These are phyloP conservation scores for Gadus macrocephalus DNA, from an alignment of 2,113 vertebrate species.

Conservation along the genomic window DNA sequence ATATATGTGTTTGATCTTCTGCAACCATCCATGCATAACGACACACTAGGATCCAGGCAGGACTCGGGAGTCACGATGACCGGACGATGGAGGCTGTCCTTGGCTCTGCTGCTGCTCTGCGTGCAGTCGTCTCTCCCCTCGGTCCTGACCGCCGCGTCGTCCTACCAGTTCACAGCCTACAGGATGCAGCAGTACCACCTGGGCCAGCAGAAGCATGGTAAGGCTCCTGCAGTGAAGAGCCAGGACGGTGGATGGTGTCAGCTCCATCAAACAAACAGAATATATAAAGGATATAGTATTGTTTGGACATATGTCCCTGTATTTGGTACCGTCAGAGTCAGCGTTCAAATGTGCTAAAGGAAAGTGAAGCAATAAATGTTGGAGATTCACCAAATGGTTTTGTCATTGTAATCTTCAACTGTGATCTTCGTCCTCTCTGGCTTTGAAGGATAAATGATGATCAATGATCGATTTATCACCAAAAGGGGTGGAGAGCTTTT, in stretches of 20 bases:
- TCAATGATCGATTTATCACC: too few species aligned
- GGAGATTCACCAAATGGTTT: background rate
- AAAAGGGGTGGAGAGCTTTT: too few species aligned
- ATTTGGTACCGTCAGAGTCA: too few species aligned
- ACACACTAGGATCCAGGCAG: background rate
- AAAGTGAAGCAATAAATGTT: background rate
- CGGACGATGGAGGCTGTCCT: constrained; percentile 6
- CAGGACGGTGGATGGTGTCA: too few species aligned
- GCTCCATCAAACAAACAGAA: too few species aligned
- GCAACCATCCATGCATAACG: background rate
- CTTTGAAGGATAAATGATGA: too few species aligned
- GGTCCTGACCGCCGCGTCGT: constrained; percentile 56
- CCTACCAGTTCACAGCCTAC: constrained; percentile 72
- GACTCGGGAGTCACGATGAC: constrained; percentile 37
- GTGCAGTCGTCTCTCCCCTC: constrained; percentile 48
- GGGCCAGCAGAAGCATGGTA: constrained; percentile 63
- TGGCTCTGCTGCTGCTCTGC: constrained; percentile 49
- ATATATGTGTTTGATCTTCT: too few species aligned
- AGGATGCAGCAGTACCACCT: constrained; percentile 76
- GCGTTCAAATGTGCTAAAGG: too few species aligned
- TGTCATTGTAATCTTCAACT: background rate
- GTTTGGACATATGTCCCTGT: too few species aligned
- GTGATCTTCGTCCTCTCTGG: too few species aligned
- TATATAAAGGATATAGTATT: too few species aligned
- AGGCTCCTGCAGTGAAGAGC: constrained; percentile 1